A percentile compares a stretch with the other conserved stretches of the same genome.
These are phyloP conservation scores for Lanistes nyassanus DNA, from an alignment of 1,140 invertebrate species.

Conservation along the genomic window DNA sequence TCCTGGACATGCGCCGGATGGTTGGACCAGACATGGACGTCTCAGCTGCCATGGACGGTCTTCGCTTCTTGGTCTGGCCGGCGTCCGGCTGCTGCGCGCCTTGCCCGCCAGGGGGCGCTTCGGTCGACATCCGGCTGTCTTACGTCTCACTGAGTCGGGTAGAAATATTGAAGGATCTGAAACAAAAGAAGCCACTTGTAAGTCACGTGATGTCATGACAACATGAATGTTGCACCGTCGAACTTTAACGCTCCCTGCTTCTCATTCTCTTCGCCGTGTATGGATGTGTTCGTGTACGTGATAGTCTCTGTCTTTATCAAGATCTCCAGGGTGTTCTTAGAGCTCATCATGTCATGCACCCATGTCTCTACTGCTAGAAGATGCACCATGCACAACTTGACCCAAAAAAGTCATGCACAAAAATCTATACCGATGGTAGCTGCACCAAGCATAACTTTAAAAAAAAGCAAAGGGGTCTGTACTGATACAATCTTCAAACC, in stretches of 20 bases:
- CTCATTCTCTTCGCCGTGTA: no score
- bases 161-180: no score
- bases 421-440: no score
- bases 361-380: not conserved
- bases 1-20: slow-evolving; percentile 43
- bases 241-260: no score
- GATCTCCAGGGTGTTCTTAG: not conserved
- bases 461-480: not conserved
- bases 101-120: no score
- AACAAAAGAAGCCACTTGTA: no score
- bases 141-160: no score
- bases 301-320: not conserved
- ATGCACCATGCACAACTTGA: not conserved
- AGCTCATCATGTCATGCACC: not conserved
- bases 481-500: not conserved
- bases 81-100: not conserved
- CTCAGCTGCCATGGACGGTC: no score
- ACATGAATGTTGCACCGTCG: no score
- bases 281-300: not conserved
- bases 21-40: slow-evolving; percentile 33
- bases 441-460: not conserved
- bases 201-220: no score
- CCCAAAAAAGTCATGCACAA: no score
- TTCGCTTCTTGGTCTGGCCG: not conserved
- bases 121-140: no score